Base-by-base conservation (phyloP, 2,797 vertebrate species). In the Menidia menidia region DNA sequence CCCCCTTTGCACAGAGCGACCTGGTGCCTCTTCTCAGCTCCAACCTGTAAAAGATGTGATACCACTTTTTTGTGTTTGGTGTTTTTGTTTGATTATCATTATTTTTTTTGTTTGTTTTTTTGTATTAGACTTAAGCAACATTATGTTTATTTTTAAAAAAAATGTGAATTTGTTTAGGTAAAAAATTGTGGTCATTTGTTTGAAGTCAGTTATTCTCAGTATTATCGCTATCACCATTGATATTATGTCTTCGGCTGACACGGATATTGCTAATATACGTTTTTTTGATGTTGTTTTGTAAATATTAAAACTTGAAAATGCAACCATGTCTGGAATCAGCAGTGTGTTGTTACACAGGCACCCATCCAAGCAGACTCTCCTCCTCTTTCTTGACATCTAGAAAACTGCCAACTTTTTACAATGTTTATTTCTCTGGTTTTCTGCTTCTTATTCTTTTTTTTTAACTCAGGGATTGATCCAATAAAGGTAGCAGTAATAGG, bases 231-330 rank as follows among this genome's bases (percentile, higher is more conserved):
- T 87, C 63, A 79, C 81, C 71, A 63, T 88, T 81, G 65, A 75
- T 87, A 75, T 78, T 83, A 83, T 87, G 84, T 91, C 80, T 87
- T 77, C 79, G 72, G 83, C 81, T 77, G 83, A 81, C 83, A 82
- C 56, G 71, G 82, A 77, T 79, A 32, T 89, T 82, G 77, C 73
- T 85, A 71, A 82, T 86, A 71, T 70, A 75, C 64, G 69, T 80
- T 74, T 80, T 74, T 80, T 78, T 84, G 81, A 71, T 71, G 64
- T 85, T 69, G 64, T 82, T 91, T 91, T 92, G 90, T 93, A 92
- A 93, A 93, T 93, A 93, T 91, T 82, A 84, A 87, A 91, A 87
- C 88, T 90, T 92, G 88, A 93, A 93, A 87, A 89, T 86, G 73
- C 87, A 88, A 92, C 88, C 82, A 82, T 66, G 77, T 90, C 83